Evolutionary conservation across 2,113 vertebrate genomes (phyloP).

Genomic region (Orientallactaga bullata): DNA sequence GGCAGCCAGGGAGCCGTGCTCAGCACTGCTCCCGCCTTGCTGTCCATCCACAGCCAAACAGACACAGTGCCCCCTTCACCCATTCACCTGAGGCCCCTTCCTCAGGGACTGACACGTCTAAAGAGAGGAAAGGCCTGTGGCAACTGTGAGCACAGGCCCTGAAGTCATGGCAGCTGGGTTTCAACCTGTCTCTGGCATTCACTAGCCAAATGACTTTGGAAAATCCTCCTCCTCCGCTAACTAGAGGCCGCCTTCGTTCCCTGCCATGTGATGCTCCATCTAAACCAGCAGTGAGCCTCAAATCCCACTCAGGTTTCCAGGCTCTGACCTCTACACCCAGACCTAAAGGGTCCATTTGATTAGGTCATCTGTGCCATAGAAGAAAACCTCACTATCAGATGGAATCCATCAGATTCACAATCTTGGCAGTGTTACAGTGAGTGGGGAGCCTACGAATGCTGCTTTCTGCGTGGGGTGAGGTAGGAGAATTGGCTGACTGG

Average conservation of each 20-base stretch:
- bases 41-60: background rate
- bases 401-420: background rate
- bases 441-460: background rate
- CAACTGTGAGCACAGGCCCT: background rate
- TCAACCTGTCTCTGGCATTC: constrained; percentile 10
- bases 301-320: background rate
- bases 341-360: constrained; percentile 12
- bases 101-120: background rate
- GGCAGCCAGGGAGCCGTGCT: background rate
- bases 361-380: background rate
- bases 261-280: background rate
- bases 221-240: background rate
- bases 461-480: too few species aligned
- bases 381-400: background rate
- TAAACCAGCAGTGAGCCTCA: background rate
- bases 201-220: background rate
- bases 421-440: background rate
- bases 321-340: background rate
- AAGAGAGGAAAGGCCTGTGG: background rate
- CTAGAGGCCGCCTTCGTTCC: background rate
- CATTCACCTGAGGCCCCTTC: background rate
- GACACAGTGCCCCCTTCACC: background rate
- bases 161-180: background rate
- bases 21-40: background rate
- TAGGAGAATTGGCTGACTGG: background rate